phyloP scores from a whole-genome alignment of 2,888 invertebrate species.

The Nesidiocoris tenuis region DNA sequence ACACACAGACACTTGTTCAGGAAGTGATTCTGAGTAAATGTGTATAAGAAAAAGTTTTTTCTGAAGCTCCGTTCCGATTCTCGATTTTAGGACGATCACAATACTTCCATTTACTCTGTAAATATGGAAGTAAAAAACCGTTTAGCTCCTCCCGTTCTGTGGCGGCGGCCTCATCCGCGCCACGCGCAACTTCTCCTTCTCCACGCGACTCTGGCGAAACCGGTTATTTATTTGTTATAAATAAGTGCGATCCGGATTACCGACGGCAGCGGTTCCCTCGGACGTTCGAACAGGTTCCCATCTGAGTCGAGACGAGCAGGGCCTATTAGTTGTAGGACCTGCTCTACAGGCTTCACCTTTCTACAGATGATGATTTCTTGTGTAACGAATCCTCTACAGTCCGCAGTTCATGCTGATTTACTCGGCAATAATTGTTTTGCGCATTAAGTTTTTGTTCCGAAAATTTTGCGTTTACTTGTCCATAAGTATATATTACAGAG shows the following conservation, averaged over 20 bases:
- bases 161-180: conserved; percentile 23
- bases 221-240: conserved; percentile 43
- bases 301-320: neutral
- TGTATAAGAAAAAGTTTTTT: no score
- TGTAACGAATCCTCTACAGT: neutral
- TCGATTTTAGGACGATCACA: no score
- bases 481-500: no score
- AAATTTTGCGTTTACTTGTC: no score
- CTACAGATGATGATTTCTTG: neutral
- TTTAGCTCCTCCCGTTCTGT: neutral
- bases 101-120: no score
- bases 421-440: neutral
- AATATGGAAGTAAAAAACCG: no score
- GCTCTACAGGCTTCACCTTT: neutral
- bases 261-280: conserved; percentile 32
- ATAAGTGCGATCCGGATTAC: conserved; percentile 41
- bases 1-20: no score
- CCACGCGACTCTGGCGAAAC: conserved; percentile 16
- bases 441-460: neutral
- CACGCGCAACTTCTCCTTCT: conserved; percentile 37
- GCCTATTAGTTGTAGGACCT: neutral
- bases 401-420: neutral
- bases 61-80: no score
- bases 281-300: conserved; percentile 24
- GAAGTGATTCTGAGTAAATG: no score